Base-by-base conservation (phyloP, 2,797 vertebrate species). In the Neoniphon sammara region DNA sequence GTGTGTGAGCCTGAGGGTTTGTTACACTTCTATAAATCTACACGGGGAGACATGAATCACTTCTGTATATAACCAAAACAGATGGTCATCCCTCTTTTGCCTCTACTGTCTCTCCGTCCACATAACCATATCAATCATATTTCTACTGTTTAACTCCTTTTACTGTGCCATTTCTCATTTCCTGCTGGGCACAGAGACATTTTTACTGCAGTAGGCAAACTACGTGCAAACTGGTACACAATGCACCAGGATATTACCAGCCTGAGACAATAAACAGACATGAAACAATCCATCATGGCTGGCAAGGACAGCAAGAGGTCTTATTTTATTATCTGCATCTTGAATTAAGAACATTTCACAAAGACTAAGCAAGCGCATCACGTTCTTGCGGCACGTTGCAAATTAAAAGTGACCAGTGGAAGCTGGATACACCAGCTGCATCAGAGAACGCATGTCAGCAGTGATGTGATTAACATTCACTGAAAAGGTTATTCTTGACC, bases 201-300 rank as follows among this genome's bases (percentile, higher is more conserved):
- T 55, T 73, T 78, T 82, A 56, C 56, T n/a, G 36, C 76, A 2
- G 74, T 73, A 68, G 81, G 70, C 81, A 69, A 82, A 77, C 20
- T 14, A 7, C 9, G 4, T 11, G 17, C 25, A 39, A 46, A 23
- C 55, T 20, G 27, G 75, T 68, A 66, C 50, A 81, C 73, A 83
- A 64, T 49, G 77, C 56, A 83, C 80, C 81, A 69, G 83, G 80
- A 89, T 85, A 90, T 91, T 82, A 88, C 75, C 73, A 49, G 25
- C 64, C 46, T 20, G 60, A 81, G 75, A 87, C 80, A 77, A 89
- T 83, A 80, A 90, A 85, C 30, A 15, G 20, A 64, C 61, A 50
- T 27, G 18, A 58, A 20, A 27, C 84, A 76, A 81, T 81, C 80
- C 66, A 87, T 88, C 86, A 85, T 5, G 70, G 61, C 30, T 67